Evolutionary conservation across 2,888 invertebrate genomes (phyloP), one percentile per base, ranked within the genome.

Genomic region (Clepsis dumicolana): DNA sequence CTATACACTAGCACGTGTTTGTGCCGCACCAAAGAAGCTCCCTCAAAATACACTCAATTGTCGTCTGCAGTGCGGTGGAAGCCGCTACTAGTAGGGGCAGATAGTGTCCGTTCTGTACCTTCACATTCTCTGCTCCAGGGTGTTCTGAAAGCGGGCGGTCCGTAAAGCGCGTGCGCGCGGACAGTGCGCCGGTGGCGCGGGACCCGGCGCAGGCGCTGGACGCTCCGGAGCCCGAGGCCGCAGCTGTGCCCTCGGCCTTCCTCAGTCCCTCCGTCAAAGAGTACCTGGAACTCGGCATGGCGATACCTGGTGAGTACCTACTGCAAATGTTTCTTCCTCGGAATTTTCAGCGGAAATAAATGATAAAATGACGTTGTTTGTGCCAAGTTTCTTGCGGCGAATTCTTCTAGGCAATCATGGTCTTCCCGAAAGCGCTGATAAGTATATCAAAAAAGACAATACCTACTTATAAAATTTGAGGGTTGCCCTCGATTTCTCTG

Each of bases 211-310:
- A 93, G 57, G 90, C 80, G 72, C 67, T 75, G 63, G 75, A 77
- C 82, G 88, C 70, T 82, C 85, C 69, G 54, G 89, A 88, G 77
- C 80, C 89, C 85, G 78, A 86, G 85, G 86, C 63, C 29, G 93
- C 85, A 16, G 94, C 94, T 16, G 96, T 96, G 70, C 97, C 97
- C 4, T 95, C 96, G 1, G 95, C 96, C 74, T 97, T 97, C 88
- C 93, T 97, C 76, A 97, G 97, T 85, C 97, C 97, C 50, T 97
- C 97, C 0, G 97, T 97, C 52, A 95, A 97, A 75, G 97, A 97
- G 85, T 97, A 97, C 88, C 94, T 97, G 75, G 97, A 97, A 91
- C 94, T 97, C 76, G 97, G 97, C 79, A 97, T 97, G 95, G 97
- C 97, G 73, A 97, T 97, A 93, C 97, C 97, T 80, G 97, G 97